Base-by-base conservation (phyloP, 1,140 invertebrate species). In the Calosoma granatense region DNA sequence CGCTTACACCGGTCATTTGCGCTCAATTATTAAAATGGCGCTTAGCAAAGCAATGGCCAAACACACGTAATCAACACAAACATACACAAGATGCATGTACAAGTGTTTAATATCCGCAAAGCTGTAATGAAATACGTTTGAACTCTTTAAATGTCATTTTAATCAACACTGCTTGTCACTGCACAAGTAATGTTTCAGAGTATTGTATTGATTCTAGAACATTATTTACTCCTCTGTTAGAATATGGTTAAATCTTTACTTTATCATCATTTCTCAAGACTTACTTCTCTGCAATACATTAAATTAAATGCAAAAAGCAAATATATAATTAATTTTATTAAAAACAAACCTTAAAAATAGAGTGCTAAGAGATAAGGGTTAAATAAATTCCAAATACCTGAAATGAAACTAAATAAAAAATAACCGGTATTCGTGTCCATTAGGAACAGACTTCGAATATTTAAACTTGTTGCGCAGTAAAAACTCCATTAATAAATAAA, bases 1-100 rank as follows among this genome's bases (percentile, higher is more conserved):
- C 41, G 17, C 17, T 47, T 11, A 17, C 15, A 17, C 41, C 41
- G 41, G 9, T 17, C 17, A 17, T 17, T 9, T 17, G 17, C 17
- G 41, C 17, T 47, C 41, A 47, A 47, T 47, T 47, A 47, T 47
- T 17, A 17, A 47, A 47, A 47, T 47, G 41, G 41, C 41, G 17
- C 41, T 17, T 17, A 47, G 4, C 14, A 30, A 4, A 30, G 14
- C 26, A 30, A 4, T 30, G 4, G n/a, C 9, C 41, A 11, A 9
- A 47, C 41, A 47, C 15, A 47, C 41, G 41, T 6, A 36, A n/a
- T n/a, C n/a, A 36, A 36, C 26, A 36, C 26, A 36, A 12, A 9
- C 9, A 12, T 4, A 47, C 41, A 47, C 41, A 17, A 12, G 15
- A 12, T 12, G 15, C 17, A 47, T 47, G 17, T 47, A 17, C n/a